Percentiles rank a stretch among this genome's conserved stretches.
Evolutionary conservation across 2,797 vertebrate genomes (phyloP).

Genomic region (Limnodromus scolopaceus): DNA sequence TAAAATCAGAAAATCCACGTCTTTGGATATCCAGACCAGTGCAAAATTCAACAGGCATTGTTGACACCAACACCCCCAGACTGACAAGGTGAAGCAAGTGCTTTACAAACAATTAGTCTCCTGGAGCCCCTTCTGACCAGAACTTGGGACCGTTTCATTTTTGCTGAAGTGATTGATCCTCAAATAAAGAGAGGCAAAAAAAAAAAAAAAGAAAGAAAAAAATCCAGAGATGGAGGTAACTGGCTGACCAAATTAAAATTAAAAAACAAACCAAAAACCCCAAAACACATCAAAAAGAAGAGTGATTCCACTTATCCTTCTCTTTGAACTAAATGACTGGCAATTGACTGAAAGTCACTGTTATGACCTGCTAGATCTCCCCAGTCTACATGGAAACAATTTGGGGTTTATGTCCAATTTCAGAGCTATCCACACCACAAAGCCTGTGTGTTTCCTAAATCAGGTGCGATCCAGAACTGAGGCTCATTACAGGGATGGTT

Average conservation of each 20-base stretch:
- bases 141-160: not conserved
- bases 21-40: not conserved
- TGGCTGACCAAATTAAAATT: not conserved
- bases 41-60: not conserved
- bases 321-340: not conserved
- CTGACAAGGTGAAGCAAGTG: accelerated
- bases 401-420: not conserved
- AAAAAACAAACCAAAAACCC: not conserved
- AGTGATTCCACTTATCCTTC: not conserved
- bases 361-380: not conserved
- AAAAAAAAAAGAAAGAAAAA: no score
- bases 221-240: not conserved
- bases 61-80: not conserved
- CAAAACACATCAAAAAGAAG: not conserved
- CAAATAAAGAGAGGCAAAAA: not conserved
- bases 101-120: not conserved
- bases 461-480: not conserved
- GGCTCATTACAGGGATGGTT: accelerated
- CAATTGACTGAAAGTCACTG: not conserved
- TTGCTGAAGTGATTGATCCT: not conserved
- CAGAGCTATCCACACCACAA: not conserved
- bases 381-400: not conserved
- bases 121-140: not conserved
- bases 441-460: no score
- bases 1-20: not conserved